Conservation (phyloP, 2,113 vertebrate species). For the Carassius carassius region DNA sequence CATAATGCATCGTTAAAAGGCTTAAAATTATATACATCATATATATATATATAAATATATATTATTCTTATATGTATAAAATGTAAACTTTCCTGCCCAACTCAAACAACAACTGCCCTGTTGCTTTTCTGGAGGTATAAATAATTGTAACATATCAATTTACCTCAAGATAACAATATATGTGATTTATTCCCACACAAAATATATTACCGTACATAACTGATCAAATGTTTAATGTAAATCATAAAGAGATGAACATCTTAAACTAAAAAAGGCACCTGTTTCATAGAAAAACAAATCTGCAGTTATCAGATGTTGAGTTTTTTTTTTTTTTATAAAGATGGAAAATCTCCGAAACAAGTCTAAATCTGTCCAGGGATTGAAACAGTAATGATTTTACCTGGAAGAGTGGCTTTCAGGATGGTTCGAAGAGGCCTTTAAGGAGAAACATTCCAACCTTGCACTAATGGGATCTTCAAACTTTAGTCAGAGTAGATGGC, state of each 20-base stretch:
- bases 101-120: too few relatives aligned
- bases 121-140: too few relatives aligned
- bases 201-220: not conserved
- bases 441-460: not conserved
- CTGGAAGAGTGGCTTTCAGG: not conserved
- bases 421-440: not conserved
- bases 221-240: not conserved
- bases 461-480: not conserved
- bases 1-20: too few relatives aligned
- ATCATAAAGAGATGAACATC: not conserved
- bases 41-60: not conserved
- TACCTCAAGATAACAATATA: not conserved
- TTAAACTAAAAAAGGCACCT: not conserved
- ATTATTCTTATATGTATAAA: too few relatives aligned
- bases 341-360: not conserved
- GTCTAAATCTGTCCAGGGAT: not conserved
- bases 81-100: not conserved
- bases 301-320: not conserved
- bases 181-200: not conserved
- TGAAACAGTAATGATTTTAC: constrained; percentile 7
- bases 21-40: not conserved
- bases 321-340: not conserved
- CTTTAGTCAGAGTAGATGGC: not conserved
- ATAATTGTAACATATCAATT: too few relatives aligned
- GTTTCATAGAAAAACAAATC: not conserved